A percentile compares a stretch with the other conserved stretches of the same genome.
phyloP scores from a whole-genome alignment of 2,113 vertebrate genomes.

The Lucifuga dentata region DNA sequence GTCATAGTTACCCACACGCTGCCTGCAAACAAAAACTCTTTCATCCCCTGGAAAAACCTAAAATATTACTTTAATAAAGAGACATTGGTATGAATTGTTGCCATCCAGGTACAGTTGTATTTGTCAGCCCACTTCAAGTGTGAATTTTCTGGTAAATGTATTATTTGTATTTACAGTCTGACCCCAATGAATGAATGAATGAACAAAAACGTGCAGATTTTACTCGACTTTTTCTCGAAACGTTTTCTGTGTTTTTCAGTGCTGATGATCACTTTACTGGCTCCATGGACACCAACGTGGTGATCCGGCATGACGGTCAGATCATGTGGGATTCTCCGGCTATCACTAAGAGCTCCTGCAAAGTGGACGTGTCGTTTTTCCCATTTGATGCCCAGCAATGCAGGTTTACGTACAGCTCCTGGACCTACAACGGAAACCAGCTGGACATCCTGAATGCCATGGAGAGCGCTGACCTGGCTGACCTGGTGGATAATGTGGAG shows the following conservation, averaged over 20 bases:
- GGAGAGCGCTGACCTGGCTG: conserved; percentile 83
- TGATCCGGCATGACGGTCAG: conserved; percentile 86
- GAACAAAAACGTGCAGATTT: too few species aligned
- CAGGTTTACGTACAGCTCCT: conserved; percentile 92
- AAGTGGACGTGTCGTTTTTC: conserved; percentile 92
- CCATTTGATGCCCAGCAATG: conserved; percentile 91
- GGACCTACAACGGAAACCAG: conserved; percentile 93
- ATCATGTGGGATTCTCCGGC: conserved; percentile 91
- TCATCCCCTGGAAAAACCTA: too few species aligned
- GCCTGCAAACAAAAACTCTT: too few species aligned
- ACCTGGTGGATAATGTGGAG: conserved; percentile 93
- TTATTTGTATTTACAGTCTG: too few species aligned
- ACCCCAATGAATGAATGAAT: too few species aligned
- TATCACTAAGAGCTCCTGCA: conserved; percentile 94
- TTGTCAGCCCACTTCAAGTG: too few species aligned
- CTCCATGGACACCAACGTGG: conserved; percentile 92
- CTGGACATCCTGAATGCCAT: conserved; percentile 85
- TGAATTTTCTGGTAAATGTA: too few species aligned
- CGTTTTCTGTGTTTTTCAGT: conserved; percentile 69
- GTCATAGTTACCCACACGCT: too few species aligned
- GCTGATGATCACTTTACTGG: conserved; percentile 86
- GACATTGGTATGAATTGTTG: too few species aligned
- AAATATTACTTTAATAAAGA: too few species aligned
- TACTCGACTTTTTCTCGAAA: too few species aligned
- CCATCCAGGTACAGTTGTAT: too few species aligned